phyloP scores from a whole-genome alignment of 2,797 vertebrate genomes.

The Gallinago nigripennis region DNA sequence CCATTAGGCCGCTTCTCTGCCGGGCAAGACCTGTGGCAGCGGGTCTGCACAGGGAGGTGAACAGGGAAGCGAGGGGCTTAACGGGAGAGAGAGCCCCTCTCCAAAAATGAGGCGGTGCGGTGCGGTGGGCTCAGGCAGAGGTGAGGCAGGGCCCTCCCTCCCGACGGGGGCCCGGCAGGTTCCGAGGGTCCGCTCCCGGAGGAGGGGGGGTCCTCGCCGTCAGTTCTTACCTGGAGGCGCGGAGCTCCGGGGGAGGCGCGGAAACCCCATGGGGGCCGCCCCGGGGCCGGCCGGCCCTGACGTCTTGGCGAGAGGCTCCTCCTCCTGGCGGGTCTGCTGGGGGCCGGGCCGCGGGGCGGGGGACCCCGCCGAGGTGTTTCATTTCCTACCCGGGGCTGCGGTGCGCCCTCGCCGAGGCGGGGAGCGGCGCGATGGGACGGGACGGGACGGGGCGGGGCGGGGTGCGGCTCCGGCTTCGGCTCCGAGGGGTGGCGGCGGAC shows the following conservation, averaged over 20 bases:
- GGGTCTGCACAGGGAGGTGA: fast-evolving
- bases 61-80: fast-evolving
- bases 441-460: background rate
- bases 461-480: background rate
- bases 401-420: background rate
- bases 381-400: constrained; percentile 36
- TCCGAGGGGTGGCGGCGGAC: no score
- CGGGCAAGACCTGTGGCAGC: fast-evolving
- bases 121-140: fast-evolving
- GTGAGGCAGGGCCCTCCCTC: fast-evolving
- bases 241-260: no score
- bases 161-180: fast-evolving
- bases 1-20: background rate
- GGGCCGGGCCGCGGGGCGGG: background rate
- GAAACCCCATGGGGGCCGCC: background rate
- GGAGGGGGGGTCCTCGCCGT: background rate
- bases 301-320: constrained; percentile 72
- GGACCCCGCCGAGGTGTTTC: constrained; percentile 50
- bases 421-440: background rate
- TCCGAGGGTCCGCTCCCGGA: background rate
- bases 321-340: constrained; percentile 14
- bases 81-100: no score
- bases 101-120: fast-evolving
- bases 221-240: fast-evolving
- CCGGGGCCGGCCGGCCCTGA: background rate